phyloP scores from a whole-genome alignment of 2,113 vertebrate genomes.

The Catharus bicknelli region DNA sequence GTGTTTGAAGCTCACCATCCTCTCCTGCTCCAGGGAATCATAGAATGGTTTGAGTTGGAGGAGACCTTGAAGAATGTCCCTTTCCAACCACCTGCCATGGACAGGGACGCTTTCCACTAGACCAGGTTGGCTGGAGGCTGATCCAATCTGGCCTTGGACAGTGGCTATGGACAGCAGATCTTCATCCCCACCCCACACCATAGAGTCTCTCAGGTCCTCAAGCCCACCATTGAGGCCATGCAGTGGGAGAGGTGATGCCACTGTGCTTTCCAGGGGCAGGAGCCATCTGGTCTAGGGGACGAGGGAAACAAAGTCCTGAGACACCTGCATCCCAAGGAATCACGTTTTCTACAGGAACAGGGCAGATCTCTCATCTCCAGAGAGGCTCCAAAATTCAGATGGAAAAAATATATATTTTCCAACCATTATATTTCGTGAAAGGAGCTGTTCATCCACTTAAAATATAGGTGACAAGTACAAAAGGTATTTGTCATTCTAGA shows the following conservation, averaged over 20 bases:
- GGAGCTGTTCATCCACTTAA: constrained; percentile 51
- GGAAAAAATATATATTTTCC: constrained; percentile 5
- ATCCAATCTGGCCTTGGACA: neutral
- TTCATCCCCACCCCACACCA: neutral
- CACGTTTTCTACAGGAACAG: accelerated
- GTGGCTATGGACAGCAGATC: neutral
- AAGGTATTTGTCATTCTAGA: constrained; percentile 51
- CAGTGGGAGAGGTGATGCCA: neutral
- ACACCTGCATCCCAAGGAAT: neutral
- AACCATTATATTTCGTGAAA: neutral
- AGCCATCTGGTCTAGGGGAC: accelerated
- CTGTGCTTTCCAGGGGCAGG: neutral
- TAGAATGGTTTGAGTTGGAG: neutral
- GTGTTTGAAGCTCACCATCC: neutral
- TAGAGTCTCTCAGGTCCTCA: neutral
- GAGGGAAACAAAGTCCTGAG: neutral
- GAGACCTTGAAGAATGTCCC: neutral
- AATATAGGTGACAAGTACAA: constrained; percentile 58
- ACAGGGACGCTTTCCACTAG: neutral
- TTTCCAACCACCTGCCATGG: neutral
- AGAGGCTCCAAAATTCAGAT: neutral
- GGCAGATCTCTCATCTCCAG: neutral
- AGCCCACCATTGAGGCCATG: accelerated
- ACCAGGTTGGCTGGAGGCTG: accelerated
- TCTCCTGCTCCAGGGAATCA: neutral